phyloP scores from a whole-genome alignment of 2,888 invertebrate genomes.

The Belgica antarctica region DNA sequence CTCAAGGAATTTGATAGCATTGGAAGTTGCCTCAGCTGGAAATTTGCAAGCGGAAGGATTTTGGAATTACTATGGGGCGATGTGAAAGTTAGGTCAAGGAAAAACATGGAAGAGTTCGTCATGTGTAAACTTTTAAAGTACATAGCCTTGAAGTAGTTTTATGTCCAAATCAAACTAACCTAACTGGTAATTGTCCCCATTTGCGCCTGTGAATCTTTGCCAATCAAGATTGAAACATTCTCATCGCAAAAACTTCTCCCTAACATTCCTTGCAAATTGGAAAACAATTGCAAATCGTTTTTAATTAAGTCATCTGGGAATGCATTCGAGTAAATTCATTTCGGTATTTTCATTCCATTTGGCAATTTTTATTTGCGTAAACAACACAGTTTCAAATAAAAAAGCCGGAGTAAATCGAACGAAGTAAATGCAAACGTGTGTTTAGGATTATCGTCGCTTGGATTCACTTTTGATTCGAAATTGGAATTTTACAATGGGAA shows the following conservation, averaged over 20 bases:
- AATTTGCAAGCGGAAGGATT: too few relatives aligned
- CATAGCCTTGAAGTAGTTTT: too few relatives aligned
- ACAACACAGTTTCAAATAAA: too few relatives aligned
- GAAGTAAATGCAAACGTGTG: slow-evolving; percentile 45
- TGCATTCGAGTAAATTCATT: background rate
- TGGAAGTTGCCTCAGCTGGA: too few relatives aligned
- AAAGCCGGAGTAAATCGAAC: background rate
- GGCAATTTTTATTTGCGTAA: background rate
- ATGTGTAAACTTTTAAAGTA: too few relatives aligned
- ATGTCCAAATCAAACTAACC: too few relatives aligned
- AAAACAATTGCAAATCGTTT: slow-evolving; percentile 8
- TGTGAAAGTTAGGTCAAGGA: too few relatives aligned
- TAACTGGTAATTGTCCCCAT: too few relatives aligned
- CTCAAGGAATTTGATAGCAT: background rate
- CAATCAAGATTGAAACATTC: too few relatives aligned
- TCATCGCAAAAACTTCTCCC: background rate
- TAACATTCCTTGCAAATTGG: background rate
- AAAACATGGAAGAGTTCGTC: too few relatives aligned
- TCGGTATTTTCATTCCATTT: background rate
- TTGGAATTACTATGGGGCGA: too few relatives aligned
- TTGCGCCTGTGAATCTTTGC: too few relatives aligned
- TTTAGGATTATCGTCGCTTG: slow-evolving; percentile 45
- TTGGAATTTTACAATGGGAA: slow-evolving; percentile 4
- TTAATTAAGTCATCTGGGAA: slow-evolving; percentile 29
- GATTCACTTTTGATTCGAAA: slow-evolving; percentile 44